These are phyloP conservation scores for Oxyteleia sp. DNA, from an alignment of 2,888 invertebrate genomes.

Conservation along the genomic window DNA sequence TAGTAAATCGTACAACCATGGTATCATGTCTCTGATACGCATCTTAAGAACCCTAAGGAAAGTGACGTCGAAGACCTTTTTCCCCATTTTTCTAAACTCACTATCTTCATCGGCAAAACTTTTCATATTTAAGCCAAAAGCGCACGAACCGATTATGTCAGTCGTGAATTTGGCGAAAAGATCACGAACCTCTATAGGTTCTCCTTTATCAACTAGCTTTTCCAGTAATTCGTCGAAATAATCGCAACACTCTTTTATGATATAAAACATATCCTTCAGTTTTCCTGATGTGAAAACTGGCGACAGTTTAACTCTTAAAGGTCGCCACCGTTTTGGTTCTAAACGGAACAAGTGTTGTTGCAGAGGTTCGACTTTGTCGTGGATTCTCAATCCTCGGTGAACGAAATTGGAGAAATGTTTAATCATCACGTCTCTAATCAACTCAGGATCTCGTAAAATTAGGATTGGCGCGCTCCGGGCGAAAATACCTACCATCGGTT, in stretches of 20 bases:
- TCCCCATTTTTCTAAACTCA: slow-evolving; percentile 86
- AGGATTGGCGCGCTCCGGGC: slow-evolving; percentile 83
- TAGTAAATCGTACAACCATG: slow-evolving; percentile 76
- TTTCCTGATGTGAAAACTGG: slow-evolving; percentile 88
- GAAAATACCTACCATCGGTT: slow-evolving; percentile 85
- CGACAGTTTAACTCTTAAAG: slow-evolving; percentile 87
- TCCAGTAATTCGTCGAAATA: slow-evolving; percentile 87
- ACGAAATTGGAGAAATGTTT: slow-evolving; percentile 85
- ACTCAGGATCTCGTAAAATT: slow-evolving; percentile 84
- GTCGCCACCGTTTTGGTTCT: slow-evolving; percentile 88
- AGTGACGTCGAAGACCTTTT: slow-evolving; percentile 78
- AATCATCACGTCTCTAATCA: slow-evolving; percentile 85
- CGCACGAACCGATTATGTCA: slow-evolving; percentile 88
- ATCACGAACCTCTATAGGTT: slow-evolving; percentile 81
- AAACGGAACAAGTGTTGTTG: slow-evolving; percentile 87
- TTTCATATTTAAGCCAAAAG: slow-evolving; percentile 87
- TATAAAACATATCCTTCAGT: slow-evolving; percentile 88
- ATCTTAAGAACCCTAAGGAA: slow-evolving; percentile 70
- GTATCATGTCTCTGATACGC: slow-evolving; percentile 75
- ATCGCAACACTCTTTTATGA: slow-evolving; percentile 87
- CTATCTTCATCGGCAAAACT: slow-evolving; percentile 84
- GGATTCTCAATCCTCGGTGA: slow-evolving; percentile 82
- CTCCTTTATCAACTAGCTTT: slow-evolving; percentile 75
- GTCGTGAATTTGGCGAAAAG: slow-evolving; percentile 87
- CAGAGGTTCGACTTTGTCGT: slow-evolving; percentile 87